Percentiles rank a stretch among this genome's conserved stretches.
Evolutionary conservation across 2,113 vertebrate species (phyloP).

Genomic region (Stigmatopora nigra): DNA sequence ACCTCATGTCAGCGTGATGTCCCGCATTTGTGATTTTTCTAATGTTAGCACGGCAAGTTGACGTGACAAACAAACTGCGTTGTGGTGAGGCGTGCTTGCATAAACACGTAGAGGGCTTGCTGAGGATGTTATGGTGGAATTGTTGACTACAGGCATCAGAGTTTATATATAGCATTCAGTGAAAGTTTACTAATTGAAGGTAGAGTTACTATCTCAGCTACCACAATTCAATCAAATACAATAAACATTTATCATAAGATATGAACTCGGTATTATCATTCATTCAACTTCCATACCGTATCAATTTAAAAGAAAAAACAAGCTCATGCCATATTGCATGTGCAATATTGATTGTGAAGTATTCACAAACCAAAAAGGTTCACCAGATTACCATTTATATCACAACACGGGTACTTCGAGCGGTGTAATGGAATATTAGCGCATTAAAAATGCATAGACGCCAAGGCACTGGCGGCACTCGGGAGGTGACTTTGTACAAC

Average conservation of each 20-base stretch:
- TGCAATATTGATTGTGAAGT: constrained; percentile 57
- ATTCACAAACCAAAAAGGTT: constrained; percentile 21
- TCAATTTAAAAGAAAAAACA: too few species aligned
- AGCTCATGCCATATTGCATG: not conserved
- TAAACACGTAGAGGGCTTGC: not conserved
- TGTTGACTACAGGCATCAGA: not conserved
- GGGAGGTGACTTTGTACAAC: not conserved
- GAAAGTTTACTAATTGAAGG: not conserved
- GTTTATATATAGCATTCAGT: not conserved
- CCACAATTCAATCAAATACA: too few species aligned
- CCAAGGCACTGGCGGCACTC: not conserved
- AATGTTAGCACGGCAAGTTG: constrained; percentile 16
- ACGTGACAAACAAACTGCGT: constrained; percentile 42
- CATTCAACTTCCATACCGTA: too few species aligned
- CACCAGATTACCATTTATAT: constrained; percentile 20
- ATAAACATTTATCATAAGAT: too few species aligned
- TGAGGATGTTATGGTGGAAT: not conserved
- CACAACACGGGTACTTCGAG: constrained; percentile 3
- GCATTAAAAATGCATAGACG: constrained; percentile 20
- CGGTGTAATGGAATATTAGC: constrained; percentile 5
- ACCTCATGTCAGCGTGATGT: constrained; percentile 53
- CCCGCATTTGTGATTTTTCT: constrained; percentile 15
- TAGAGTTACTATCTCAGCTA: too few species aligned
- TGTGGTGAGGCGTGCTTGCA: not conserved
- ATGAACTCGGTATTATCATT: too few species aligned